A percentile compares a stretch with the other conserved stretches of the same genome.
phyloP scores from a whole-genome alignment of 2,797 vertebrate genomes.

The Lerista edwardsae region DNA sequence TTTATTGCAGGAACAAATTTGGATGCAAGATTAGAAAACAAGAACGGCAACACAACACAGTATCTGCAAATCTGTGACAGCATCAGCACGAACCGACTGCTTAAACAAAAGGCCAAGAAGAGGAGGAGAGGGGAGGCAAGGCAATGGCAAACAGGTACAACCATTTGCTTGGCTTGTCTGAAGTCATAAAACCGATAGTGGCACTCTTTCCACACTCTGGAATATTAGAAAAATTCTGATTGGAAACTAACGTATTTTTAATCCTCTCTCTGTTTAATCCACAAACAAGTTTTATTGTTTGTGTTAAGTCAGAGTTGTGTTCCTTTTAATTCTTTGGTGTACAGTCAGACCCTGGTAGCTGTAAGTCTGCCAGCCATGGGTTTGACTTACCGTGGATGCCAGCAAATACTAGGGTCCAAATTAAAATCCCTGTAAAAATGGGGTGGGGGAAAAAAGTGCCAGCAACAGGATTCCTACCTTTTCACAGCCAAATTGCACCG shows the following conservation, averaged over 20 bases:
- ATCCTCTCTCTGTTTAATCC: not conserved
- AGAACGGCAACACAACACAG: conserved; percentile 88
- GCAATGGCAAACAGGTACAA: conserved; percentile 96
- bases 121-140: conserved; percentile 94
- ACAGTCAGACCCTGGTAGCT: no score
- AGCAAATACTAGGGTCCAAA: no score
- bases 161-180: conserved; percentile 18
- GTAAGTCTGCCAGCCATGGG: no score
- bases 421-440: no score
- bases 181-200: not conserved
- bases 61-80: conserved; percentile 96
- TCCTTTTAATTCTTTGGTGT: not conserved
- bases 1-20: conserved; percentile 87
- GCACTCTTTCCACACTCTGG: not conserved
- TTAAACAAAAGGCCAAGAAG: conserved; percentile 94
- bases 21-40: conserved; percentile 88
- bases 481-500: no score
- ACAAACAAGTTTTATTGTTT: conserved; percentile 14
- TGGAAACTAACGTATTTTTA: not conserved
- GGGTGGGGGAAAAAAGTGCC: no score
- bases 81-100: conserved; percentile 86
- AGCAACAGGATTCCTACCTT: no score
- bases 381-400: no score
- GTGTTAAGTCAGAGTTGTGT: not conserved
- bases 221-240: not conserved